These are phyloP conservation scores for Drosophila bocki DNA, from an alignment of 1,140 invertebrate species.

Conservation along the genomic window DNA sequence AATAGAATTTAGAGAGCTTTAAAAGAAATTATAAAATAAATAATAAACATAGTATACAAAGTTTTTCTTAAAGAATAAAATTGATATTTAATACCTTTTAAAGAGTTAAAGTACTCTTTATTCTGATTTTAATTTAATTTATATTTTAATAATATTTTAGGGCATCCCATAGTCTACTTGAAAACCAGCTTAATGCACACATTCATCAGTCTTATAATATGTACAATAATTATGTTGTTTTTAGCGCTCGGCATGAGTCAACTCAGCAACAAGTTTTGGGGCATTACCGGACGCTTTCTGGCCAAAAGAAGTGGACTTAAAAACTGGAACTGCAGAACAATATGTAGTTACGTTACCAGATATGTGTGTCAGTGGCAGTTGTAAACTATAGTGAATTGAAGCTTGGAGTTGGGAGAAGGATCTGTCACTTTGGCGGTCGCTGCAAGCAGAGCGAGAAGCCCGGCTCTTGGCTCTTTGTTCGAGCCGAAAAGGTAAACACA, in stretches of 20 bases:
- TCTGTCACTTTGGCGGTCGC: slow-evolving; percentile 59
- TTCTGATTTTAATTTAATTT: no score
- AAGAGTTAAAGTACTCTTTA: not conserved
- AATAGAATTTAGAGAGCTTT: not conserved
- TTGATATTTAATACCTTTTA: not conserved
- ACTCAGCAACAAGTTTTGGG: slow-evolving; percentile 58
- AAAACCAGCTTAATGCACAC: not conserved
- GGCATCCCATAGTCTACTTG: not conserved
- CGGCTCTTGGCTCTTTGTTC: not conserved
- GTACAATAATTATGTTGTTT: slow-evolving; percentile 71
- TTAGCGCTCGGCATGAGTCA: slow-evolving; percentile 69
- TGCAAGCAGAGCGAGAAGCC: slow-evolving; percentile 62
- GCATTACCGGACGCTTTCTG: slow-evolving; percentile 47
- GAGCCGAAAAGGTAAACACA: slow-evolving; percentile 42
- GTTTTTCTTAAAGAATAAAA: no score
- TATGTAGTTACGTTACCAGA: slow-evolving; percentile 60
- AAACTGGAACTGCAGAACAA: slow-evolving; percentile 40
- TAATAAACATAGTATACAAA: not conserved
- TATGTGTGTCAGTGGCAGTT: slow-evolving; percentile 78
- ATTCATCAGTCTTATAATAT: slow-evolving; percentile 41
- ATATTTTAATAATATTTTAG: not conserved
- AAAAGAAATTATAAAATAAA: not conserved
- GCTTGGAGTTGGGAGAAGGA: slow-evolving; percentile 42
- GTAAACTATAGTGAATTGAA: slow-evolving; percentile 18
- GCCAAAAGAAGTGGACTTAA: slow-evolving; percentile 52